These are phyloP conservation scores for Anoncus sp. DNA, from an alignment of 2,888 invertebrate species.

Conservation along the genomic window DNA sequence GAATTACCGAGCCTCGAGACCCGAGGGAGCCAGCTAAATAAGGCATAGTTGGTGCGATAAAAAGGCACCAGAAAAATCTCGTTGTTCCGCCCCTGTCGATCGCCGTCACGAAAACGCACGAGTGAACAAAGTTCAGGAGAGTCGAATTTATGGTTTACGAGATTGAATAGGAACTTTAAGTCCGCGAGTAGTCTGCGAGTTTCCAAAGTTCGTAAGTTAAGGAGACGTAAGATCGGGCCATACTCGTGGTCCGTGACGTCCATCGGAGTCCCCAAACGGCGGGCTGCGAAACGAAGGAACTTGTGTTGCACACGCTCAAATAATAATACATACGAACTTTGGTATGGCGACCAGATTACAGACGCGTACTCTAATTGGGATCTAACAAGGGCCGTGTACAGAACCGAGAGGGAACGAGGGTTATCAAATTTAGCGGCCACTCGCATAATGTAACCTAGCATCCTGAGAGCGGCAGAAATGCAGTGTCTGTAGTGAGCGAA, in stretches of 20 bases:
- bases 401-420: neutral
- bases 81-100: no score
- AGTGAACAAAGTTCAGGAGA: neutral
- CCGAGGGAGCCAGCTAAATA: no score
- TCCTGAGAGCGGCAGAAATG: neutral
- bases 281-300: neutral
- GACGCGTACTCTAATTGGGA: conserved; percentile 12
- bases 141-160: neutral
- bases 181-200: neutral
- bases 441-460: neutral
- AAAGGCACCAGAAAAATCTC: no score
- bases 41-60: no score
- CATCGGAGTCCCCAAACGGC: neutral
- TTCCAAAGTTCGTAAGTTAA: neutral
- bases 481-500: neutral
- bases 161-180: neutral
- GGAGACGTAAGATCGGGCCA: neutral
- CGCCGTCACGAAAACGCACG: no score
- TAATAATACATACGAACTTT: neutral
- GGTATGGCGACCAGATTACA: neutral
- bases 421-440: neutral
- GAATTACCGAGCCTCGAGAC: no score
- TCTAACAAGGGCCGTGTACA: neutral
- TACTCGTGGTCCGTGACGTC: neutral
- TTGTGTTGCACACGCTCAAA: conserved; percentile 19